Conservation (phyloP, 2,113 vertebrate species). For the Solea solea region DNA sequence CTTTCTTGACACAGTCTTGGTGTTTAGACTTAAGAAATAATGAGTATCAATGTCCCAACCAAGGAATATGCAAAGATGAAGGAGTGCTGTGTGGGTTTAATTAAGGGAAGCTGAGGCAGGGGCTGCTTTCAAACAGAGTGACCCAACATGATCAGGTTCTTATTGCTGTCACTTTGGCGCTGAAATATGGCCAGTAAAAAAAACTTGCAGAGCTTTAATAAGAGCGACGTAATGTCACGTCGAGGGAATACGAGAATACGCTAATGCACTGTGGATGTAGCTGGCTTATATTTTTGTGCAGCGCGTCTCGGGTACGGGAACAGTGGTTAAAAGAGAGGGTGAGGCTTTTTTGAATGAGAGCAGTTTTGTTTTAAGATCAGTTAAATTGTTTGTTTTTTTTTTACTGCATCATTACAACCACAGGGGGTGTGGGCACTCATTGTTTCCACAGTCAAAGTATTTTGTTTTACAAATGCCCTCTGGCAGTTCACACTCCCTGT, state of each 20-base stretch:
- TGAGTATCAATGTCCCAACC: constrained; percentile 99
- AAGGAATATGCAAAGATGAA: constrained; percentile 97
- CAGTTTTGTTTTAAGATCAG: constrained; percentile 49
- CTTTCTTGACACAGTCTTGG: constrained; percentile 99
- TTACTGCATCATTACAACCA: constrained; percentile 66
- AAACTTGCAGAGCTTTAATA: constrained; percentile 75
- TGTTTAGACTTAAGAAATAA: constrained; percentile 99
- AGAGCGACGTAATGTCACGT: constrained; percentile 70
- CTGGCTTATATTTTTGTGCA: constrained; percentile 14
- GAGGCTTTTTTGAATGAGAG: constrained; percentile 28
- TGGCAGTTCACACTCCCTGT: constrained; percentile 54
- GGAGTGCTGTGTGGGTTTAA: constrained; percentile 94
- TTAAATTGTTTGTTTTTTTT: constrained; percentile 47
- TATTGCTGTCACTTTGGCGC: constrained; percentile 90
- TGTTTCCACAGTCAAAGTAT: constrained; percentile 71
- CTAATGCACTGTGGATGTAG: constrained; percentile 21
- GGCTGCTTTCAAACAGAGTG: constrained; percentile 89
- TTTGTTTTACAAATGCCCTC: constrained; percentile 77
- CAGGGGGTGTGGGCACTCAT: constrained; percentile 57
- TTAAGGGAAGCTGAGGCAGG: constrained; percentile 92
- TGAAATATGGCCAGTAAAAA: constrained; percentile 85
- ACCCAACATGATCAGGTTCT: constrained; percentile 98
- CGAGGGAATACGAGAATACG: constrained; percentile 35
- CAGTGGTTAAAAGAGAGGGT: constrained; percentile 29
- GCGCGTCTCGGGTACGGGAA: constrained; percentile 37